Conservation (phyloP, 2,113 vertebrate genomes). For the Monopterus albus region DNA sequence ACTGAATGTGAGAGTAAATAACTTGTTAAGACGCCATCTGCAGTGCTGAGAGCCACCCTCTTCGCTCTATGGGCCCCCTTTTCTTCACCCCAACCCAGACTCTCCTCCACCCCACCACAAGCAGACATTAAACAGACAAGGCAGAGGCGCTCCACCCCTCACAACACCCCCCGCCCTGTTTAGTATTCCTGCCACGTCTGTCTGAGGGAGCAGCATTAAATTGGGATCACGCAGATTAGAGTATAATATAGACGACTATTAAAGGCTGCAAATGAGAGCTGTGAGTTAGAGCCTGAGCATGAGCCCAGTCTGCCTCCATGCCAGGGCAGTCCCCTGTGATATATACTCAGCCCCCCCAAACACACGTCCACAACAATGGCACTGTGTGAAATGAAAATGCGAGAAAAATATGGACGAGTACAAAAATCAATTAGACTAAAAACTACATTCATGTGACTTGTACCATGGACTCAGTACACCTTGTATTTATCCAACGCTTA, state of each 20-base stretch:
- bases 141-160: constrained; percentile 81
- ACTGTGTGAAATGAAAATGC: constrained; percentile 3
- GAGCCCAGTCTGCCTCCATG: constrained; percentile 64
- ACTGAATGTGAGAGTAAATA: constrained; percentile 29
- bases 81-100: constrained; percentile 17
- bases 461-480: background rate
- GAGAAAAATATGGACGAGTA: background rate
- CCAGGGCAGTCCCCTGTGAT: constrained; percentile 72
- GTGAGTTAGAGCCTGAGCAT: constrained; percentile 80
- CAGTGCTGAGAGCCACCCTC: constrained; percentile 38
- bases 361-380: constrained; percentile 1
- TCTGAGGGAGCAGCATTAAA: constrained; percentile 92
- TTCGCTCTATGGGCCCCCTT: constrained; percentile 35
- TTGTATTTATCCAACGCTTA: background rate
- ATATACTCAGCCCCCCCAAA: constrained; percentile 70
- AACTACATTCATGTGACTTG: background rate
- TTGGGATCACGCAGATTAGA: constrained; percentile 99
- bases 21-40: constrained; percentile 54
- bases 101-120: constrained; percentile 20
- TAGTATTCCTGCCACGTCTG: constrained; percentile 86
- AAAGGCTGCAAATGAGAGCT: constrained; percentile 95
- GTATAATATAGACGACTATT: constrained; percentile 94
- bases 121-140: constrained; percentile 62
- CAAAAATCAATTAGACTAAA: background rate
- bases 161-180: constrained; percentile 74